phyloP scores from a whole-genome alignment of 2,888 invertebrate genomes.

The Drosophila mulleri region DNA sequence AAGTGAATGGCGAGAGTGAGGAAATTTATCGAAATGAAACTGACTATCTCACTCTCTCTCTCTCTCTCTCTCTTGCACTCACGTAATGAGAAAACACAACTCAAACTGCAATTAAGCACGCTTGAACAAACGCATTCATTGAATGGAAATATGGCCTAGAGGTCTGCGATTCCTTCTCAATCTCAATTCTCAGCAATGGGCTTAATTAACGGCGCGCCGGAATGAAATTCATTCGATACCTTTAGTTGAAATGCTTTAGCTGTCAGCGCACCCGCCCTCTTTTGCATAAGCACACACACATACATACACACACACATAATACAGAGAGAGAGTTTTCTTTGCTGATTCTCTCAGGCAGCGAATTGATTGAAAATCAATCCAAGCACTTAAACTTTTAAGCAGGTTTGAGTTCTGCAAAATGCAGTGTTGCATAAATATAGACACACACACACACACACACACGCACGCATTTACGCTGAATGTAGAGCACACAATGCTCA shows the following conservation, averaged over 20 bases:
- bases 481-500: slow-evolving; percentile 34
- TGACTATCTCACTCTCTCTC: no score
- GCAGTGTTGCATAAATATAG: slow-evolving; percentile 75
- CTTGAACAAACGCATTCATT: slow-evolving; percentile 38
- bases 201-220: slow-evolving; percentile 50
- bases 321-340: slow-evolving; percentile 3
- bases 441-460: slow-evolving; percentile 44
- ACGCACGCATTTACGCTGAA: slow-evolving; percentile 1
- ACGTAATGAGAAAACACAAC: no score
- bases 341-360: slow-evolving; percentile 20
- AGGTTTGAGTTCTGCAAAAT: slow-evolving; percentile 75
- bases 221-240: slow-evolving; percentile 34
- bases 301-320: slow-evolving; percentile 1
- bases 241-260: slow-evolving; percentile 47
- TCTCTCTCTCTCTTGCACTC: no score
- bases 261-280: slow-evolving; percentile 18
- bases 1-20: not conserved
- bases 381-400: slow-evolving; percentile 73
- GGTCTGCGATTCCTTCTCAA: slow-evolving; percentile 5
- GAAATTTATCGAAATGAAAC: no score
- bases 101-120: slow-evolving; percentile 49
- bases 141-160: slow-evolving; percentile 17
- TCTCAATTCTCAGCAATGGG: slow-evolving; percentile 10
- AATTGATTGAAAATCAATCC: slow-evolving; percentile 77
- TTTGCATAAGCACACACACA: slow-evolving; percentile 7